Evolutionary conservation across 2,888 invertebrate genomes (phyloP).

Genomic region (Malthinus flaveolus): DNA sequence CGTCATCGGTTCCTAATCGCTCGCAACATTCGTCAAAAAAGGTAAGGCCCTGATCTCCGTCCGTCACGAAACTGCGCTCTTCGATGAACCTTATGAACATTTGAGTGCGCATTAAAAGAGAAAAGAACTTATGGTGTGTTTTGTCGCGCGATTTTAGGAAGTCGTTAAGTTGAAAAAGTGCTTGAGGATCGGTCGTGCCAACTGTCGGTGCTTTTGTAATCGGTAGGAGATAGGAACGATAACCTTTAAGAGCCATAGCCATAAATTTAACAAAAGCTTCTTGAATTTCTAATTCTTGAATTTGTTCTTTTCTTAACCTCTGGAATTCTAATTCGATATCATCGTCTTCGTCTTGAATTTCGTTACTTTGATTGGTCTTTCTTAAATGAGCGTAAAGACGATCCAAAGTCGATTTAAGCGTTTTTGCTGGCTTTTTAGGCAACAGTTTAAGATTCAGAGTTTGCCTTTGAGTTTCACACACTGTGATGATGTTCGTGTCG

Average conservation of each 20-base stretch:
- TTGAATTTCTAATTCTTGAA: slow-evolving; percentile 91
- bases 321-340: slow-evolving; percentile 79
- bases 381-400: slow-evolving; percentile 68
- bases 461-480: slow-evolving; percentile 86
- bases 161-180: slow-evolving; percentile 90
- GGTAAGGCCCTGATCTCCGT: slow-evolving; percentile 92
- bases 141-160: slow-evolving; percentile 90
- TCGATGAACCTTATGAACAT: slow-evolving; percentile 99
- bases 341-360: slow-evolving; percentile 39
- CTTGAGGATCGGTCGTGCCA: slow-evolving; percentile 93
- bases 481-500: slow-evolving; percentile 95
- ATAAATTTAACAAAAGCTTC: slow-evolving; percentile 96
- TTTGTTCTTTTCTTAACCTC: slow-evolving; percentile 80
- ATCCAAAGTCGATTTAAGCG: slow-evolving; percentile 78
- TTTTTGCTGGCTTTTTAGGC: slow-evolving; percentile 85
- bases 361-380: slow-evolving; percentile 43
- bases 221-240: slow-evolving; percentile 83
- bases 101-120: slow-evolving; percentile 88
- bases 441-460: slow-evolving; percentile 74
- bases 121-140: slow-evolving; percentile 86
- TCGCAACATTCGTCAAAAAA: slow-evolving; percentile 98
- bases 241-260: slow-evolving; percentile 89
- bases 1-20: slow-evolving; percentile 65
- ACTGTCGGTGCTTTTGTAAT: slow-evolving; percentile 92
- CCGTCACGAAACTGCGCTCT: slow-evolving; percentile 97